Evolutionary conservation across 2,888 invertebrate species (phyloP), one percentile per base, ranked within the genome.

Genomic region (Embidobia sp.): DNA sequence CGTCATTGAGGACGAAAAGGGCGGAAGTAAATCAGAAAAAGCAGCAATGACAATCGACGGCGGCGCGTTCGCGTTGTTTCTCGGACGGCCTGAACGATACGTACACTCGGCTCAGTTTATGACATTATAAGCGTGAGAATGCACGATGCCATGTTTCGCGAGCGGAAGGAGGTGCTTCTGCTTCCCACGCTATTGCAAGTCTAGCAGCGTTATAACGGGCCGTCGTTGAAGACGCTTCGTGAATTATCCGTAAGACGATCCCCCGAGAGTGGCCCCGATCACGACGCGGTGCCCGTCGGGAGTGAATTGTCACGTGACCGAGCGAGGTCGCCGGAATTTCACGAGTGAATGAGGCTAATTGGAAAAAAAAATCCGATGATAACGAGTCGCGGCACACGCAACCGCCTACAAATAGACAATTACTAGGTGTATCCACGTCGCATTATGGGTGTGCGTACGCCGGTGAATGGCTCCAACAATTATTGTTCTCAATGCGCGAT

Each of bases 101-200:
- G 64, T 51, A 72, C 26, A 61, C 57, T 26, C 69, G 63, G 40
- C 57, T 78, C 75, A 66, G 76, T 80, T 82, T 82, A 82, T 81
- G 84, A 85, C 81, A 85, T 83, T 85, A 82, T 83, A 85, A 85
- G 86, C 88, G 88, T 87, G 88, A 88, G 87, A 87, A 87, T 87
- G 82, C 73, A 78, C 78, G 75, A 79, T 78, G 77, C 77, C 74
- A 72, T 73, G 73, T 79, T 64, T 51, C 79, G 81, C 82, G 75
- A 75, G 69, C 86, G 86, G 87, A 87, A 87, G 86, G 83, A 85
- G 82, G 70, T 82, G 79, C 82, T 73, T 79, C 81, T 80, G 83
- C 87, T 87, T 87, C 86, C 86, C 86, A 87, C 86, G 86, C 85
- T 85, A 77, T 81, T 77, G 73, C 80, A 57, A 78, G 79, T 79